Base-by-base conservation (phyloP, 2,888 invertebrate genomes). In the Calephelis perditalis region DNA sequence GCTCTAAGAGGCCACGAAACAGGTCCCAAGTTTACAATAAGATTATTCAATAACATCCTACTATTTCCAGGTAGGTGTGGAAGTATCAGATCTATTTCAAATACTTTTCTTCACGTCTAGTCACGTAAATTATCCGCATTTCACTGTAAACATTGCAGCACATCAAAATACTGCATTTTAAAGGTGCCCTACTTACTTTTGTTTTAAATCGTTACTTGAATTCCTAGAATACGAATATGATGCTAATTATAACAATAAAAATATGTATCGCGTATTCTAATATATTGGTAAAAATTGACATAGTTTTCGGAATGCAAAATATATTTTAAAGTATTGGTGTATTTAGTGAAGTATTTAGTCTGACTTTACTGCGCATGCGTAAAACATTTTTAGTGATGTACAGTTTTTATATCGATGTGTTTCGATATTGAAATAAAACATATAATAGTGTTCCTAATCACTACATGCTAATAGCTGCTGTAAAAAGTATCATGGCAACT, bases 321-420 rank as follows among this genome's bases (percentile, higher is more conserved):
- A 84, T 76, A 82, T 77, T 71, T 75, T 74, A 72, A 72, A 73
- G 71, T 70, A 68, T 62, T 64, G 69, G 66, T 63, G 68, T 65
- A 57, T 65, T 70, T 68, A 65, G 72, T 72, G 66, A 68, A 67
- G 70, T 72, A 70, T 58, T 64, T 64, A 52, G 63, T 70, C 72
- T 72, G 65, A 58, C 10, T 59, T 44, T 49, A 71, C 47, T 72
- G 80, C 86, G 86, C 86, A 85, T 82, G 86, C 72, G 79, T 73
- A 65, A 65, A 68, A 67, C 68, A 64, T 72, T 71, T 68, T 61
- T 77, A 84, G 82, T 68, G 84, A 69, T 63, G 81, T 26, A 69
- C 63, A 60, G 10, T 36, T 4, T 7, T 36, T 57, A 55, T 62
- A 56, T 68, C 65, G 68, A 71, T 64, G 9, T 46, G 46, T 46